phyloP scores from a whole-genome alignment of 2,888 invertebrate genomes.

The Pseudoips prasinana region DNA sequence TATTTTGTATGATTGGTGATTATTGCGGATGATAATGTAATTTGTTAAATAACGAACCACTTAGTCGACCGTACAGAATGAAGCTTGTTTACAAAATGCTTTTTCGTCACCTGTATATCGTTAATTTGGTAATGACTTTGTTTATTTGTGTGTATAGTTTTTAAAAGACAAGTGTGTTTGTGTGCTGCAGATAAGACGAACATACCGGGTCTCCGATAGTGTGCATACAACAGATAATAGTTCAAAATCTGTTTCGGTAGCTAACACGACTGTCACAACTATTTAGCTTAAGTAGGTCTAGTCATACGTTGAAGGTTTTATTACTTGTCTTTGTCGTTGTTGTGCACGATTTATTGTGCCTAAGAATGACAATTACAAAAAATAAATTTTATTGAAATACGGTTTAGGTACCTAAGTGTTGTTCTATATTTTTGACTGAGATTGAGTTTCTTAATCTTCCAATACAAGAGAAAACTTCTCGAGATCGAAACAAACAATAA shows the following conservation, averaged over 20 bases:
- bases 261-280: conserved; percentile 63
- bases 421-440: too few species aligned
- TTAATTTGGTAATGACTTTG: conserved; percentile 78
- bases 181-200: conserved; percentile 70
- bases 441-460: too few species aligned
- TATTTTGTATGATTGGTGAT: conserved; percentile 5
- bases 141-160: conserved; percentile 64
- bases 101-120: conserved; percentile 75
- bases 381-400: too few species aligned
- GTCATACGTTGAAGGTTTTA: background rate
- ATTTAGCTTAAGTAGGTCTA: conserved; percentile 36
- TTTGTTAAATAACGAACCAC: conserved; percentile 42
- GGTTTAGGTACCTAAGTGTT: too few species aligned
- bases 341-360: too few species aligned
- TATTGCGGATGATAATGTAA: conserved; percentile 22
- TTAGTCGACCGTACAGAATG: conserved; percentile 62
- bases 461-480: too few species aligned
- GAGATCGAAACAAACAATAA: too few species aligned
- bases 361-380: too few species aligned
- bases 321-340: conserved; percentile 6
- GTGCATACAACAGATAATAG: conserved; percentile 64
- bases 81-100: conserved; percentile 76
- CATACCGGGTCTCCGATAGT: conserved; percentile 74
- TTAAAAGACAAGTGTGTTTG: conserved; percentile 51
- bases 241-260: conserved; percentile 72